Evolutionary conservation across 1,140 invertebrate genomes (phyloP).

Genomic region (Polyergus mexicanus): DNA sequence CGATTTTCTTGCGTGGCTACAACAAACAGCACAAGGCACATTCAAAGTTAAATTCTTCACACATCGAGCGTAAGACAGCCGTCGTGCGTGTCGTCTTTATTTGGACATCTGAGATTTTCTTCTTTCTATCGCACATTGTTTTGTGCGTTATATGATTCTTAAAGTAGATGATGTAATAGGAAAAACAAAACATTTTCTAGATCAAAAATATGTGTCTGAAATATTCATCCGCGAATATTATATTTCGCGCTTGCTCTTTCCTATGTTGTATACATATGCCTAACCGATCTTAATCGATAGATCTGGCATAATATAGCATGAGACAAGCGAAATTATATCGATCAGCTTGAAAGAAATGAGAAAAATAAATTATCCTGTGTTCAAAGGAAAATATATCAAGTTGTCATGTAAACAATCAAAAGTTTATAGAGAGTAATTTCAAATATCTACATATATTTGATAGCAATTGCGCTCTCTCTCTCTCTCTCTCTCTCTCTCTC

Average conservation of each 20-base stretch:
- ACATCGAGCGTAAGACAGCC: slow-evolving; percentile 58
- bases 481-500: background rate
- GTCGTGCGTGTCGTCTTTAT: slow-evolving; percentile 62
- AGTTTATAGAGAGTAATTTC: background rate
- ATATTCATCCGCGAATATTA: background rate
- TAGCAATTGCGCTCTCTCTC: background rate
- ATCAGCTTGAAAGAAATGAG: slow-evolving; percentile 62
- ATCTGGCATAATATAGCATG: slow-evolving; percentile 27
- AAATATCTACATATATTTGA: background rate
- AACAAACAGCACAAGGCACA: slow-evolving; percentile 85
- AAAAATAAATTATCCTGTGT: slow-evolving; percentile 83
- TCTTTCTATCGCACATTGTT: background rate
- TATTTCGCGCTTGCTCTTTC: slow-evolving; percentile 22
- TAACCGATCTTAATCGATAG: background rate
- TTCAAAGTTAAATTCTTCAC: slow-evolving; percentile 79
- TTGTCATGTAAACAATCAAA: slow-evolving; percentile 66
- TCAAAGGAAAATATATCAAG: slow-evolving; percentile 80
- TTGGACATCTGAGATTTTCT: slow-evolving; percentile 7
- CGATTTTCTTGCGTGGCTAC: slow-evolving; percentile 85
- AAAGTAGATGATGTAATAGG: background rate
- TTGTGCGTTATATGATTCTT: background rate
- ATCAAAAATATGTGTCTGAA: background rate
- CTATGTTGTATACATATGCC: background rate
- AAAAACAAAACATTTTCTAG: background rate
- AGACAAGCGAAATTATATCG: slow-evolving; percentile 62